Evolutionary conservation across 2,888 invertebrate genomes (phyloP).

Genomic region (Entomobrya proxima): DNA sequence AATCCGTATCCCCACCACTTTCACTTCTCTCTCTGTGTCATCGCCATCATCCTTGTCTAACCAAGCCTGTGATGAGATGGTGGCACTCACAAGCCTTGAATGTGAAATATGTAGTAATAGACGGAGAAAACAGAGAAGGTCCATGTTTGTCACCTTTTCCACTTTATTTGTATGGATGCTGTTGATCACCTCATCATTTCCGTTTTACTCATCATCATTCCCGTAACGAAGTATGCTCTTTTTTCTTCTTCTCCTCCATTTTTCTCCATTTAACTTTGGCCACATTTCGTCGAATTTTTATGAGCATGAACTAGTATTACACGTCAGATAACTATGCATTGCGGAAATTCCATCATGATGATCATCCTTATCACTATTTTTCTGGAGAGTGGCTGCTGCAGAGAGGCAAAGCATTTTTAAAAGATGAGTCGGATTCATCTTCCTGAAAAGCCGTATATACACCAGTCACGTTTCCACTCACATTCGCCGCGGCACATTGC

Average conservation of each 20-base stretch:
- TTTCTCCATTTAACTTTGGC: neutral
- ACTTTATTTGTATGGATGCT: conserved; percentile 43
- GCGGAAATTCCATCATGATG: conserved; percentile 30
- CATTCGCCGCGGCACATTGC: conserved; percentile 34
- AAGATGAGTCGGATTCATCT: conserved; percentile 35
- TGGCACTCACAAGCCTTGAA: conserved; percentile 13
- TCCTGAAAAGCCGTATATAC: conserved; percentile 38
- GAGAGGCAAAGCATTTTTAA: conserved; percentile 23
- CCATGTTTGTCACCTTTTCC: conserved; percentile 25
- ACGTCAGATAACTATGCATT: conserved; percentile 36
- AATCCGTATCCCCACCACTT: neutral
- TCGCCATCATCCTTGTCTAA: neutral
- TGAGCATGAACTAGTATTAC: neutral
- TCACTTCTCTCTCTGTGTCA: neutral
- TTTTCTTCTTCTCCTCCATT: neutral
- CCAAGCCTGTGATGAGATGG: conserved; percentile 41
- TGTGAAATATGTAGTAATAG: conserved; percentile 8
- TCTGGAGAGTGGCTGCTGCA: too few relatives aligned
- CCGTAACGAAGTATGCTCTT: neutral
- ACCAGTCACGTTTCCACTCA: conserved; percentile 44
- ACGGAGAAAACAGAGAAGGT: neutral
- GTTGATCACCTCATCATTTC: conserved; percentile 43
- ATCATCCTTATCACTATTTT: conserved; percentile 24
- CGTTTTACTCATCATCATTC: conserved; percentile 27
- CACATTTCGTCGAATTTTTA: neutral